Evolutionary conservation across 2,888 invertebrate species (phyloP).

Genomic region (Lasius platythorax): DNA sequence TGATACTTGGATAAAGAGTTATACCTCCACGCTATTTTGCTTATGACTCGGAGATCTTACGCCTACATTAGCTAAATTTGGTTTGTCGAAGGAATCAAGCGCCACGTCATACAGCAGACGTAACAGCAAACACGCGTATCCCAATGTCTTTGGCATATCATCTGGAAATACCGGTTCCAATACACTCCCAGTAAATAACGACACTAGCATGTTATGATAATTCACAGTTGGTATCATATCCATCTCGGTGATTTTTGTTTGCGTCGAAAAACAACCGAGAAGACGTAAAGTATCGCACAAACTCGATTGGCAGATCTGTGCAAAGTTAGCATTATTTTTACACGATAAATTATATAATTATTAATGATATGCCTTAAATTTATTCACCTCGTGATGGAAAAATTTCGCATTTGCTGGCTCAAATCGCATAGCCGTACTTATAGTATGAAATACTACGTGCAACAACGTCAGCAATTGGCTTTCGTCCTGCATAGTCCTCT

Average conservation of each 20-base stretch:
- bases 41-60: slow-evolving; percentile 89
- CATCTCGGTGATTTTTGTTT: slow-evolving; percentile 86
- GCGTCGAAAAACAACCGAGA: slow-evolving; percentile 94
- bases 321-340: slow-evolving; percentile 33
- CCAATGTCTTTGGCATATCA: slow-evolving; percentile 92
- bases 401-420: slow-evolving; percentile 99
- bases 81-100: slow-evolving; percentile 97
- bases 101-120: slow-evolving; percentile 97
- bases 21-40: slow-evolving; percentile 89
- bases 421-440: slow-evolving; percentile 99
- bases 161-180: slow-evolving; percentile 90
- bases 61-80: slow-evolving; percentile 89
- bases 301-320: slow-evolving; percentile 96
- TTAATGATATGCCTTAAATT: slow-evolving; percentile 13
- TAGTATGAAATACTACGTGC: slow-evolving; percentile 96
- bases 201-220: slow-evolving; percentile 88
- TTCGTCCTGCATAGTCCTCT: slow-evolving; percentile 82
- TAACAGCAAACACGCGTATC: slow-evolving; percentile 94
- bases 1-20: slow-evolving; percentile 34
- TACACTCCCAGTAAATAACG: slow-evolving; percentile 92
- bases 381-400: slow-evolving; percentile 95
- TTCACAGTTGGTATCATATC: slow-evolving; percentile 84
- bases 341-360: neutral
- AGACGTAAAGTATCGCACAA: slow-evolving; percentile 96
- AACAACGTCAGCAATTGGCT: slow-evolving; percentile 92